Conservation (phyloP, 2,888 invertebrate species). For the Leptodirus hochenwartii region DNA sequence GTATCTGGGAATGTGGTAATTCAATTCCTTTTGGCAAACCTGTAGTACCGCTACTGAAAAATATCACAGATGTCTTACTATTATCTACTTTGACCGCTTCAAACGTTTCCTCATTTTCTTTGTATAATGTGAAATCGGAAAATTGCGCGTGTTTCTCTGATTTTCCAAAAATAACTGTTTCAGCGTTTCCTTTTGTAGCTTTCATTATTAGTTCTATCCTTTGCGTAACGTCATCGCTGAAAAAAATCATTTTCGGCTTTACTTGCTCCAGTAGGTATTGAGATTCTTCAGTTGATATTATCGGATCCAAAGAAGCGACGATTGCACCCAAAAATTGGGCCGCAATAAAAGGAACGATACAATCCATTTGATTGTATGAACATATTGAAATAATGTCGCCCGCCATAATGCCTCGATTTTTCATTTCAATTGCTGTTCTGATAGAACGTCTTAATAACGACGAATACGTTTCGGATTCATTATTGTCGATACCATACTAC, state of each 20-base stretch:
- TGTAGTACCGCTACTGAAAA: slow-evolving; percentile 17
- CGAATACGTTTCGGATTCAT: slow-evolving; percentile 26
- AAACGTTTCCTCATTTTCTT: slow-evolving; percentile 12
- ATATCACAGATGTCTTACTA: slow-evolving; percentile 12
- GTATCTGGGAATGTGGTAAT: too few relatives aligned
- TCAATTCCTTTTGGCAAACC: slow-evolving; percentile 16
- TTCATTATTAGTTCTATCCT: too few relatives aligned
- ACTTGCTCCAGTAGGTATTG: slow-evolving; percentile 15
- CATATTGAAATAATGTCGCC: slow-evolving; percentile 30
- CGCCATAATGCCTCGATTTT: slow-evolving; percentile 20
- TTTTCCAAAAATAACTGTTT: slow-evolving; percentile 9
- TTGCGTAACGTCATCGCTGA: too few relatives aligned
- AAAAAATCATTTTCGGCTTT: slow-evolving; percentile 6
- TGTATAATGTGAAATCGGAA: slow-evolving; percentile 5
- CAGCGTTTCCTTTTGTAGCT: too few relatives aligned
- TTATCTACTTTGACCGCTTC: slow-evolving; percentile 9
- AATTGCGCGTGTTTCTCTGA: slow-evolving; percentile 7
- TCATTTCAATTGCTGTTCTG: slow-evolving; percentile 27
- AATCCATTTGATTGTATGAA: slow-evolving; percentile 28
- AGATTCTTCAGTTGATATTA: slow-evolving; percentile 13
- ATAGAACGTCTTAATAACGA: slow-evolving; percentile 25
- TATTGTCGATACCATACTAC: too few relatives aligned
- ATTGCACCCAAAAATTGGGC: slow-evolving; percentile 27
- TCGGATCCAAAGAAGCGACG: slow-evolving; percentile 17
- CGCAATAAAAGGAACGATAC: slow-evolving; percentile 29